phyloP scores from a whole-genome alignment of 2,888 invertebrate species.

The Carterocephalus palaemon region DNA sequence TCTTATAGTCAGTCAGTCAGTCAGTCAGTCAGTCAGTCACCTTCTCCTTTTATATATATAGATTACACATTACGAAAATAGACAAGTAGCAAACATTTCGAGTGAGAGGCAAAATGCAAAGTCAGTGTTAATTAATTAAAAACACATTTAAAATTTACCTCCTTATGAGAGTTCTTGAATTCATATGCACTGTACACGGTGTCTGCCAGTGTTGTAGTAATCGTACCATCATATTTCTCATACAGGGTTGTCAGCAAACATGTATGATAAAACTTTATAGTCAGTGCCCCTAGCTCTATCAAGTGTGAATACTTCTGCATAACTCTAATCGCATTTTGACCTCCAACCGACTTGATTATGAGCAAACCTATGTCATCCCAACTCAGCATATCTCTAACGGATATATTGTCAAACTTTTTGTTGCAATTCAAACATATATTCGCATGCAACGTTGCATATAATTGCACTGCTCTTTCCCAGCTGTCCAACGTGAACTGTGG shows the following conservation, averaged over 20 bases:
- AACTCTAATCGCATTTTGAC: slow-evolving; percentile 76
- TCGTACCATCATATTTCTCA: slow-evolving; percentile 60
- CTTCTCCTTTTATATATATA: no score
- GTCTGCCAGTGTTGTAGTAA: slow-evolving; percentile 56
- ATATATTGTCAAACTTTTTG: slow-evolving; percentile 62
- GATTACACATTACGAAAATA: no score
- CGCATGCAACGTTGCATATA: slow-evolving; percentile 77
- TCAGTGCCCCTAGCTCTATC: slow-evolving; percentile 78
- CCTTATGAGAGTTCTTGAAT: slow-evolving; percentile 55
- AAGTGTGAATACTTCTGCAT: slow-evolving; percentile 75
- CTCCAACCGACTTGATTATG: slow-evolving; percentile 81
- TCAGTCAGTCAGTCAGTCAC: no score
- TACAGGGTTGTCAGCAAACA: slow-evolving; percentile 71
- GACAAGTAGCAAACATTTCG: no score
- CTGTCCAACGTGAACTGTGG: slow-evolving; percentile 77
- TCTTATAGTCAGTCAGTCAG: no score
- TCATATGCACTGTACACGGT: slow-evolving; percentile 61
- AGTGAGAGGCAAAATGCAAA: no score
- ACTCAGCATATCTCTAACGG: slow-evolving; percentile 68
- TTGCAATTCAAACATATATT: slow-evolving; percentile 82
- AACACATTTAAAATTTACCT: slow-evolving; percentile 51
- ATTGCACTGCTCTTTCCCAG: slow-evolving; percentile 78
- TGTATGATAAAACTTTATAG: slow-evolving; percentile 80
- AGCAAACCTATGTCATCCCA: slow-evolving; percentile 81
- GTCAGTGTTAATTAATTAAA: no score